These are phyloP conservation scores for Aethina tumida DNA, from an alignment of 1,140 invertebrate species.

Conservation along the genomic window DNA sequence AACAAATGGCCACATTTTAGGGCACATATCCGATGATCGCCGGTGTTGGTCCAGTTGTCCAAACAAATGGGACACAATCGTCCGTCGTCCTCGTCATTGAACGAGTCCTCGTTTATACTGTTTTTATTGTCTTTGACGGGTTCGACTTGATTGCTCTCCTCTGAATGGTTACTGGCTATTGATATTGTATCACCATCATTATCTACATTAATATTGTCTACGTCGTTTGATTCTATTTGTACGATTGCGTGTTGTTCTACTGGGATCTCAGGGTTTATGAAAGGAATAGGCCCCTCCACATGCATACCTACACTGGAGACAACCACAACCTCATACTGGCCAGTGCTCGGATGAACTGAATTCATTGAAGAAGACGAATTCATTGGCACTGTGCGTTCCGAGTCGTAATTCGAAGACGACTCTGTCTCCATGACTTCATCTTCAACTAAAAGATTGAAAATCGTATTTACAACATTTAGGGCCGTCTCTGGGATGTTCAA, in stretches of 20 bases:
- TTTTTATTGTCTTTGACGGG: slow-evolving; percentile 14
- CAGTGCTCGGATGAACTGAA: no score
- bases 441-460: no score
- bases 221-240: slow-evolving; percentile 2
- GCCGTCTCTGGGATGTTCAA: no score
- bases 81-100: slow-evolving; percentile 43
- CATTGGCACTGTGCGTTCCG: no score
- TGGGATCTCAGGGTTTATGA: slow-evolving; percentile 3
- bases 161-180: no score
- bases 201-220: neutral
- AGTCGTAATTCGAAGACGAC: no score
- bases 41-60: slow-evolving; percentile 76
- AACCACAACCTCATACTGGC: neutral
- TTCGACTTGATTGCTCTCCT: neutral
- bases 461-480: no score
- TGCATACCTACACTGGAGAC: slow-evolving; percentile 2
- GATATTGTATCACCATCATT: no score
- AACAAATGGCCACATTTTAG: slow-evolving; percentile 88
- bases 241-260: slow-evolving; percentile 1
- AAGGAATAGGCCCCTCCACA: slow-evolving; percentile 4
- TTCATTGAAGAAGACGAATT: no score
- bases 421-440: no score
- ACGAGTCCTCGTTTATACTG: no score
- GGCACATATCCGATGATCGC: slow-evolving; percentile 69
- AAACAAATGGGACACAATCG: slow-evolving; percentile 79